These are phyloP conservation scores for Dryobates pubescens DNA, from an alignment of 2,797 vertebrate species.

Conservation along the genomic window DNA sequence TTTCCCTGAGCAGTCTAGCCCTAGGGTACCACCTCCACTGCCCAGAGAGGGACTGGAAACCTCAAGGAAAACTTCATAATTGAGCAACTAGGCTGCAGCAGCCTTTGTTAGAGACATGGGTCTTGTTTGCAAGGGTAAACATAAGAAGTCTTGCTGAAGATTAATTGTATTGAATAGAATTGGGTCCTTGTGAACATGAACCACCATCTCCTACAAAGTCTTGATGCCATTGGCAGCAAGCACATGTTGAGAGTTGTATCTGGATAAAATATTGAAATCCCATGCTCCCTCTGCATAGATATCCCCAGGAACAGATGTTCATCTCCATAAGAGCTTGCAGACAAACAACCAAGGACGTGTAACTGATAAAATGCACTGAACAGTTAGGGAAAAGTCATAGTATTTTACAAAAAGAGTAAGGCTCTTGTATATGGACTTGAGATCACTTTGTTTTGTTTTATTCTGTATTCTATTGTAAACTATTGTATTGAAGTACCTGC, in stretches of 20 bases:
- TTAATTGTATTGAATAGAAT: background rate
- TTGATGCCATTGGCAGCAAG: background rate
- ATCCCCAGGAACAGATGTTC: conserved; percentile 47
- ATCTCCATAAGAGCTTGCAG: conserved; percentile 31
- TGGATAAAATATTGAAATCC: conserved; percentile 38
- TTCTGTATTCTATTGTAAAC: conserved; percentile 12
- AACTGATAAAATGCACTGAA: conserved; percentile 34
- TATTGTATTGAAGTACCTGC: conserved; percentile 18
- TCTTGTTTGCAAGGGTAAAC: background rate
- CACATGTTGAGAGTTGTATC: background rate
- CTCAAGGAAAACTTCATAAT: background rate
- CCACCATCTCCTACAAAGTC: background rate
- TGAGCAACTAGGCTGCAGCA: background rate
- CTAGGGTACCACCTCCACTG: background rate
- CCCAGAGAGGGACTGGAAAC: background rate
- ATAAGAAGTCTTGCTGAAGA: background rate
- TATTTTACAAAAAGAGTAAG: conserved; percentile 32
- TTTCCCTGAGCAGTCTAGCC: background rate
- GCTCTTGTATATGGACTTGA: background rate
- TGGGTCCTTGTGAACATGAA: background rate
- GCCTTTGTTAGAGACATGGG: background rate
- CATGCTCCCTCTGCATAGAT: background rate
- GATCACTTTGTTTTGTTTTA: conserved; percentile 33
- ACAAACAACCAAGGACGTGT: conserved; percentile 13
- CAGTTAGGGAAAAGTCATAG: background rate